Evolutionary conservation across 2,888 invertebrate species (phyloP).

Genomic region (Lasius fuliginosus): DNA sequence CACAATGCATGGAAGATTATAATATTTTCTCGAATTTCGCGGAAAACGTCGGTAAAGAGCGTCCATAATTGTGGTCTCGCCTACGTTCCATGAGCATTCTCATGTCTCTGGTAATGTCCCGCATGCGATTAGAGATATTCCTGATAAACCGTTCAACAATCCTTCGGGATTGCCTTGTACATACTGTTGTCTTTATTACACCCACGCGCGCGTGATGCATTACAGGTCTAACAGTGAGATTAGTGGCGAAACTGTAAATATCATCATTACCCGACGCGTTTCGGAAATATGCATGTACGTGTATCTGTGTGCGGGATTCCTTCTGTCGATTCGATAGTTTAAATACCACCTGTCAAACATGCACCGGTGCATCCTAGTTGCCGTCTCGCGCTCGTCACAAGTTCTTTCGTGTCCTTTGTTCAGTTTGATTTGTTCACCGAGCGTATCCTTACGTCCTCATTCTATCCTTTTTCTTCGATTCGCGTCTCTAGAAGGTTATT

Average conservation of each 20-base stretch:
- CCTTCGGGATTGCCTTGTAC: not conserved
- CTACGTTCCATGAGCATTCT: conserved; percentile 26
- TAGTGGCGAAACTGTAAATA: conserved; percentile 42
- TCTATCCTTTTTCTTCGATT: not conserved
- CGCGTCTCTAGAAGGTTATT: not conserved
- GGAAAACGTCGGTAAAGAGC: not conserved
- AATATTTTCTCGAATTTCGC: conserved; percentile 26
- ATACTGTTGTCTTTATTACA: conserved; percentile 25
- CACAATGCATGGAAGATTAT: conserved; percentile 4
- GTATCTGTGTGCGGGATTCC: conserved; percentile 7
- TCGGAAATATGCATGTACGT: conserved; percentile 15
- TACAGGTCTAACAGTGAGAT: not conserved
- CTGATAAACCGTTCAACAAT: conserved; percentile 33
- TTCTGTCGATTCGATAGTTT: conserved; percentile 29
- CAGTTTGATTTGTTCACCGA: not conserved
- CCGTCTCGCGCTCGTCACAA: conserved; percentile 8
- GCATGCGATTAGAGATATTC: conserved; percentile 34
- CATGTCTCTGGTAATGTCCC: not conserved
- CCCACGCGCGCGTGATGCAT: conserved; percentile 33
- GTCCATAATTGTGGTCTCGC: conserved; percentile 18
- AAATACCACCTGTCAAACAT: conserved; percentile 52
- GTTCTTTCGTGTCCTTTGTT: conserved; percentile 23
- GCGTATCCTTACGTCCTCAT: not conserved
- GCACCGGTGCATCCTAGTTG: conserved; percentile 2
- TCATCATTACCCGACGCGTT: conserved; percentile 32